A percentile compares a stretch with the other conserved stretches of the same genome.
phyloP scores from a whole-genome alignment of 1,140 invertebrate species.

The Neelides sp. region DNA sequence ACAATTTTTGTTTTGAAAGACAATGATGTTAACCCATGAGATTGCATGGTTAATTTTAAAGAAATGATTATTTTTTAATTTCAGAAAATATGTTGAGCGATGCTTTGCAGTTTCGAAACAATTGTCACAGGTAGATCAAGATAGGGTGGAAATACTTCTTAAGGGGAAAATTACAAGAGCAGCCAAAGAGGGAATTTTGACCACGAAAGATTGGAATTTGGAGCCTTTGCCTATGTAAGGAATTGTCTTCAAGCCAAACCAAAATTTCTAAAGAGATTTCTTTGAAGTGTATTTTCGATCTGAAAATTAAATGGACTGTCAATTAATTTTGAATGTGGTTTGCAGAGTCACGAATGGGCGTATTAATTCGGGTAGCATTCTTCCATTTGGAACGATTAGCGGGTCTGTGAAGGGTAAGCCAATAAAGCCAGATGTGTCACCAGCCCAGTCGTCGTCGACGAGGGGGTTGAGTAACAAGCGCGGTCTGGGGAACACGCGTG shows the following conservation, averaged over 20 bases:
- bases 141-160: slow-evolving; percentile 82
- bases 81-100: slow-evolving; percentile 65
- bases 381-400: slow-evolving; percentile 23
- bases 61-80: slow-evolving; percentile 32
- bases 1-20: no score
- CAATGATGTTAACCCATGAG: no score
- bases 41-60: no score
- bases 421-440: slow-evolving; percentile 33
- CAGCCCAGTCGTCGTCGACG: slow-evolving; percentile 33
- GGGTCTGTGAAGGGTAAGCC: slow-evolving; percentile 28
- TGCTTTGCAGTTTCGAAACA: slow-evolving; percentile 89
- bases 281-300: no score
- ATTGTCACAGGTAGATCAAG: slow-evolving; percentile 72
- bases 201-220: slow-evolving; percentile 78
- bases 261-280: no score
- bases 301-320: no score
- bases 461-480: no score
- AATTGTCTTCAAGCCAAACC: no score
- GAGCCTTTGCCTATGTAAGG: slow-evolving; percentile 62
- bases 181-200: slow-evolving; percentile 67
- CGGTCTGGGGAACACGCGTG: no score
- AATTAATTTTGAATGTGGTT: no score
- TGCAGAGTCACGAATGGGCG: no score
- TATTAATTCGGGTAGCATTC: slow-evolving; percentile 12
- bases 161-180: slow-evolving; percentile 84